Base-by-base conservation (phyloP, 2,113 vertebrate species). In the Notarius quadriscutis region DNA sequence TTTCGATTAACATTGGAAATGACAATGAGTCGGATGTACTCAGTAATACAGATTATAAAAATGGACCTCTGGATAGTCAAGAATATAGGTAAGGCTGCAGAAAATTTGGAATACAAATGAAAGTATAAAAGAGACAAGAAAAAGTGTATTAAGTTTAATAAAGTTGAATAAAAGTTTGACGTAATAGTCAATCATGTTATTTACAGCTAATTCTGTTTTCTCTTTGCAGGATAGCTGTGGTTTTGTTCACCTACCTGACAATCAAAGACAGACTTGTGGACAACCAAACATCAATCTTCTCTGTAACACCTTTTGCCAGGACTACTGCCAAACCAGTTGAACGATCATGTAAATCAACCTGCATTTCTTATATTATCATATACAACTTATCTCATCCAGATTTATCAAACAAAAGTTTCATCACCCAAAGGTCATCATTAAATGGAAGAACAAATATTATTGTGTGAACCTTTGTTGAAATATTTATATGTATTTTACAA, bases 41-140 rank as follows among this genome's bases (percentile, higher is more conserved):
- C 0, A 2, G 0, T 11, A 0, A 1, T 18, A 34, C 90, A 0
- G 25, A 0, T 53, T 96, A 96, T 87, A 7, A 0, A 0, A 96
- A 96, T 41, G 90, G 90, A 74, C 6, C 55, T 25, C 91, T 96
- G 0, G 4, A 86, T n/a, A 80, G 6, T 14, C n/a, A 11, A 63
- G 5, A 10, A 17, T 96, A 95, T 90, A 30, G 30, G 95, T 96
- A 94, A 90, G 57, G 4, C 41, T 22, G 17, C 11, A 63, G 12
- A 65, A 41, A 60, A 67, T 18, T 60, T 58, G 2, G 50, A 81
- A 71, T 7, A 15, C 0, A 57, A 58, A 48, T 60, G 10, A 77
- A 41, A 20, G 8, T 34, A 20, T 74, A 84, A 60, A 85, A 50
- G 15, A 50, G 48, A 82, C 9, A 82, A 82, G 12, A 9, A 25